These are phyloP conservation scores for Rhodophaea formosa DNA, from an alignment of 2,888 invertebrate genomes.

Conservation along the genomic window DNA sequence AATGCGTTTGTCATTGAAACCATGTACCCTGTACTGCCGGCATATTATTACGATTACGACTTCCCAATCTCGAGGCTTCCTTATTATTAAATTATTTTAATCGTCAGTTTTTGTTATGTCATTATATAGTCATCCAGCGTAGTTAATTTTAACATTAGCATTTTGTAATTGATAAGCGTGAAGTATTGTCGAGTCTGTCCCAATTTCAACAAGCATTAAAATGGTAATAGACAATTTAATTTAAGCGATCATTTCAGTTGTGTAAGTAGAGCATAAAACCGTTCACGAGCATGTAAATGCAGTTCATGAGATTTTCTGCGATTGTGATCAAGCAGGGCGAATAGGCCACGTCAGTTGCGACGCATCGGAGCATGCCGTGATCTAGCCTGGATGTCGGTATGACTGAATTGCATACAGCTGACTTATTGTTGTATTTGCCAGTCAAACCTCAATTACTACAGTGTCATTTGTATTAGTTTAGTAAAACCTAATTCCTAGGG, in stretches of 20 bases:
- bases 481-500: neutral
- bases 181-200: conserved; percentile 46
- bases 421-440: conserved; percentile 41
- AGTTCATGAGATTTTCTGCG: conserved; percentile 62
- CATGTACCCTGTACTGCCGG: conserved; percentile 58
- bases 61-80: conserved; percentile 65
- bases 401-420: conserved; percentile 46
- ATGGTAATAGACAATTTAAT: conserved; percentile 64
- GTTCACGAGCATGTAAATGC: conserved; percentile 56
- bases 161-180: conserved; percentile 49
- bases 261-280: conserved; percentile 71
- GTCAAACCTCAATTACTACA: neutral
- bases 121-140: conserved; percentile 41
- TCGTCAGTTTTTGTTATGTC: conserved; percentile 42
- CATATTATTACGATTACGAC: conserved; percentile 62
- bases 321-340: conserved; percentile 54
- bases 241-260: conserved; percentile 63
- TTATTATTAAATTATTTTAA: conserved; percentile 62
- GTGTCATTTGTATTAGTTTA: neutral
- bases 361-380: conserved; percentile 57
- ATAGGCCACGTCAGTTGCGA: conserved; percentile 44
- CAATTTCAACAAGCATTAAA: conserved; percentile 51
- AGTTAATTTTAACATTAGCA: conserved; percentile 47
- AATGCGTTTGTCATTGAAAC: conserved; percentile 62
- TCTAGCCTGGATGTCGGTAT: conserved; percentile 54